Evolutionary conservation across 2,797 vertebrate species (phyloP).

Genomic region (Xerus rutilus): DNA sequence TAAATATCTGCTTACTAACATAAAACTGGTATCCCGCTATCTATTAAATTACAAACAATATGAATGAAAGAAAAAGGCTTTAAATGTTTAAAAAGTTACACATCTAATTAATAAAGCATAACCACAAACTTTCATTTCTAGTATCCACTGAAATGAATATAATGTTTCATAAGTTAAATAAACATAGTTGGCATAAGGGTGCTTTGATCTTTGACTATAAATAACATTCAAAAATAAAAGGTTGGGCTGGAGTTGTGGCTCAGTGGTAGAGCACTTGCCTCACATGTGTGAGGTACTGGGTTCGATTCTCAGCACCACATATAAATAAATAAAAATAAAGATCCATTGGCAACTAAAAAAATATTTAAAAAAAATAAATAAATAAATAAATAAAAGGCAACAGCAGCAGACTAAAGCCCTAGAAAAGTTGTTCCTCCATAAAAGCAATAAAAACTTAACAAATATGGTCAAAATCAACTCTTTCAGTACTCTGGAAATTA

Average conservation of each 20-base stretch:
- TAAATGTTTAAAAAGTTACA: background rate
- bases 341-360: too few species aligned
- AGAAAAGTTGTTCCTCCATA: background rate
- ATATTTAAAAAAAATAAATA: too few species aligned
- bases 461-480: background rate
- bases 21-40: background rate
- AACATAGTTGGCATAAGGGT: background rate
- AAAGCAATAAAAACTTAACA: background rate
- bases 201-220: background rate
- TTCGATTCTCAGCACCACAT: too few species aligned
- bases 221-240: background rate
- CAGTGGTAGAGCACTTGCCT: too few species aligned
- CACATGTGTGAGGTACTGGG: too few species aligned
- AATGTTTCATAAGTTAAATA: background rate
- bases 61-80: background rate
- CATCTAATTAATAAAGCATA: background rate
- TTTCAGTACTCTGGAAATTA: constrained; percentile 7
- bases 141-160: background rate
- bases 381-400: background rate
- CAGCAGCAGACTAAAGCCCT: background rate
- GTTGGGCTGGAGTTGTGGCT: too few species aligned
- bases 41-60: background rate
- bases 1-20: background rate
- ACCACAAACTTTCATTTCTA: background rate
- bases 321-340: too few species aligned